These are phyloP conservation scores for Rynchops niger DNA, from an alignment of 2,113 vertebrate genomes.

Conservation along the genomic window DNA sequence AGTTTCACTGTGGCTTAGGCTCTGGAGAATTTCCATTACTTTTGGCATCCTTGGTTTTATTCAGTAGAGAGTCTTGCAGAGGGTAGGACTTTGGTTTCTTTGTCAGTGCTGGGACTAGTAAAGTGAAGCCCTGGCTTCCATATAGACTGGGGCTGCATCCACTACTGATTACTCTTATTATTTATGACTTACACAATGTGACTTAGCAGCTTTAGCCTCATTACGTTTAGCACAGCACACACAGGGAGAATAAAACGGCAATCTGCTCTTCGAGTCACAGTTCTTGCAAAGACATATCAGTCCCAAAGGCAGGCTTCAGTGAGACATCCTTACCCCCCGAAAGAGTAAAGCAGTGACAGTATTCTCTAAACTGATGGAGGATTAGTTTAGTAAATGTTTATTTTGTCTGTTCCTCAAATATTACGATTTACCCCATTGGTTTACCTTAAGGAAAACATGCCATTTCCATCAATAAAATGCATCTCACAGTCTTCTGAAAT, in stretches of 20 bases:
- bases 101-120: background rate
- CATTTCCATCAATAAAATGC: background rate
- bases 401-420: background rate
- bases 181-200: background rate
- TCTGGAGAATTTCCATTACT: background rate
- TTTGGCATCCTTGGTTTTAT: background rate
- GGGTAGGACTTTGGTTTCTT: background rate
- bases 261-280: background rate
- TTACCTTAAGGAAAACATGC: background rate
- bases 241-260: background rate
- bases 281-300: background rate
- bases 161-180: background rate
- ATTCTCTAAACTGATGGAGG: background rate
- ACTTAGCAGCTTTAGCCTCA: background rate
- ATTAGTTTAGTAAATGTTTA: background rate
- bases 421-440: background rate
- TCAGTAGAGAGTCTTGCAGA: background rate
- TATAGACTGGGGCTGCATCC: background rate
- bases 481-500: background rate
- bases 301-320: background rate
- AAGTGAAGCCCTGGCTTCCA: background rate
- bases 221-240: background rate
- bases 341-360: background rate
- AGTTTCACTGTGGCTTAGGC: background rate
- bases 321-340: background rate